Percentiles rank a stretch among this genome's conserved stretches.
phyloP scores from a whole-genome alignment of 2,888 invertebrate genomes.

The Onchidella celtica region DNA sequence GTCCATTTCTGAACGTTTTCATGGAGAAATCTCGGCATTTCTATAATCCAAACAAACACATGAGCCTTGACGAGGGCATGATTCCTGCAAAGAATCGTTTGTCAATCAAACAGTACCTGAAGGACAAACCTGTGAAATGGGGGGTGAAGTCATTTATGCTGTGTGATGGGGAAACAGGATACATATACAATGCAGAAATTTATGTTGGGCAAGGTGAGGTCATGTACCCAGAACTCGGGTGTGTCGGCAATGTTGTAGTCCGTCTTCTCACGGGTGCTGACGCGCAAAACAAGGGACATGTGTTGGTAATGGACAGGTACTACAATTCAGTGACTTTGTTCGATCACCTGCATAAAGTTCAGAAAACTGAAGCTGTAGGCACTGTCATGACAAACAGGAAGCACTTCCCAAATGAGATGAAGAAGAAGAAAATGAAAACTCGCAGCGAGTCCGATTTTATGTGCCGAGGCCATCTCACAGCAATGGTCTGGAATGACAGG shows the following conservation, averaged over 20 bases:
- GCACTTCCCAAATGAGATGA: conserved; percentile 25
- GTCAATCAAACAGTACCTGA: conserved; percentile 33
- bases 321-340: conserved; percentile 45
- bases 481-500: conserved; percentile 38
- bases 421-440: conserved; percentile 18
- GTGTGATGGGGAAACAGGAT: conserved; percentile 40
- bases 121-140: conserved; percentile 24
- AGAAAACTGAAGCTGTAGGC: conserved; percentile 24
- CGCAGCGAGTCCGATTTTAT: background rate
- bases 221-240: conserved; percentile 7
- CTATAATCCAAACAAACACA: conserved; percentile 34
- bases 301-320: conserved; percentile 49
- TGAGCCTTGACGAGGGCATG: conserved; percentile 52
- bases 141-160: conserved; percentile 40
- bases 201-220: conserved; percentile 21
- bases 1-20: conserved; percentile 45
- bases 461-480: conserved; percentile 12
- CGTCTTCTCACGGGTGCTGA: conserved; percentile 19
- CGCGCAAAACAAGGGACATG: conserved; percentile 28
- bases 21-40: conserved; percentile 39
- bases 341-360: conserved; percentile 36
- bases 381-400: conserved; percentile 30
- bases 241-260: conserved; percentile 42
- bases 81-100: conserved; percentile 49
- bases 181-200: conserved; percentile 37